Evolutionary conservation across 2,888 invertebrate species (phyloP), one percentile per base, ranked within the genome.

Genomic region (Hyles lineata): DNA sequence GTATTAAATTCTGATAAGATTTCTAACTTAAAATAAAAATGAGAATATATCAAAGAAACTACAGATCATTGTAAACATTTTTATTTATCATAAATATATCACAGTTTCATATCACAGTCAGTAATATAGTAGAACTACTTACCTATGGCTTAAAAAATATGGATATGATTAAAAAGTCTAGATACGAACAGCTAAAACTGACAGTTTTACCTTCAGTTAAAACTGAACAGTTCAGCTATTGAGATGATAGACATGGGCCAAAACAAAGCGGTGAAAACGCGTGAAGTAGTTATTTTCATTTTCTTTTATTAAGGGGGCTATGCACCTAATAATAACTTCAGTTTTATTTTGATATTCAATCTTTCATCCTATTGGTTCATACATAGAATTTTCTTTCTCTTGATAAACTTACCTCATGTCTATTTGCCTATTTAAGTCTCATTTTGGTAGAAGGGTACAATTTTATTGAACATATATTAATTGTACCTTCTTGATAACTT

Each of bases 31-130:
- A 19, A 63, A 35, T n/a, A 23, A 35, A 21, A n/a, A 35, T 63
- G 15, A 43, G 19, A 62, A 32, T 32, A 62, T 43, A n/a, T 50
- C 23, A 67, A 67, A 43, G 67, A 67, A 67, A 67, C 67, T 67
- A 67, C 67, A 67, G 23, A 23, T 23, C 25, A 67, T 17, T 23
- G 50, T 50, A 8, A 23, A 67, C 43, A 50, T 50, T 43, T 67
- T 67, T 67, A 67, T 67, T 67, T 50, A 9, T 50, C 21, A 50
- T 43, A 21, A 43, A 32, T 62, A 32, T 73, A 70, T 73, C 72
- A 73, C 73, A 75, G 62, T 19, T 61, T 43, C 32, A 60, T 60
- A 58, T 59, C 70, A 70, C 59, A 70, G 70, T 50, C 50, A 7
- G 17, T 50, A 23, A 43, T 43, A 8, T n/a, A 50, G 43, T 63